Conservation (phyloP, 2,888 invertebrate species). For the Cephus pulcher region DNA sequence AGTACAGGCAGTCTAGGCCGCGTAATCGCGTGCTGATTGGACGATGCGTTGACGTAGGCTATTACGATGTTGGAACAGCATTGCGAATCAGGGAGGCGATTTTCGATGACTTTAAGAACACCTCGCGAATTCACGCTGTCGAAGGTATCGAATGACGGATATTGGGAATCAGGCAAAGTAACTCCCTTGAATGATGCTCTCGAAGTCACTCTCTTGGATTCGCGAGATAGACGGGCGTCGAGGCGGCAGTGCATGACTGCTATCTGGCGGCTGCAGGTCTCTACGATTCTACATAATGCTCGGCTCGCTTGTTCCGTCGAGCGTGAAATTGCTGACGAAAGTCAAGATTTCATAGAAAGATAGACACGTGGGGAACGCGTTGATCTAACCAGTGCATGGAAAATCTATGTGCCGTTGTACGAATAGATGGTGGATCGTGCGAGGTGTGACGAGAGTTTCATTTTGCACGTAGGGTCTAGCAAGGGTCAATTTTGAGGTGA, state of each 20-base stretch:
- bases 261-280: background rate
- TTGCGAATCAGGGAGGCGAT: background rate
- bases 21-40: background rate
- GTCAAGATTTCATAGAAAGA: slow-evolving; percentile 35
- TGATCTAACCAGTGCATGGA: background rate
- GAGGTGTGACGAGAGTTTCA: background rate
- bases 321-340: slow-evolving; percentile 53
- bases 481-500: background rate
- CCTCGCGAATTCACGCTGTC: background rate
- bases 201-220: background rate
- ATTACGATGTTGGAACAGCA: too few relatives aligned
- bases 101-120: background rate
- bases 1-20: background rate
- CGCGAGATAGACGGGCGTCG: background rate
- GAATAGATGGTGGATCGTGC: too few relatives aligned
- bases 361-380: slow-evolving; percentile 7
- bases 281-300: slow-evolving; percentile 21
- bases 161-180: background rate
- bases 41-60: background rate
- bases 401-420: background rate
- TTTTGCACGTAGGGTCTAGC: background rate
- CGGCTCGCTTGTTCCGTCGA: slow-evolving; percentile 40
- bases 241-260: background rate
- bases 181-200: background rate
- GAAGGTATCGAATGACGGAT: background rate